phyloP scores from a whole-genome alignment of 1,140 invertebrate species.

The Heterodera schachtii region DNA sequence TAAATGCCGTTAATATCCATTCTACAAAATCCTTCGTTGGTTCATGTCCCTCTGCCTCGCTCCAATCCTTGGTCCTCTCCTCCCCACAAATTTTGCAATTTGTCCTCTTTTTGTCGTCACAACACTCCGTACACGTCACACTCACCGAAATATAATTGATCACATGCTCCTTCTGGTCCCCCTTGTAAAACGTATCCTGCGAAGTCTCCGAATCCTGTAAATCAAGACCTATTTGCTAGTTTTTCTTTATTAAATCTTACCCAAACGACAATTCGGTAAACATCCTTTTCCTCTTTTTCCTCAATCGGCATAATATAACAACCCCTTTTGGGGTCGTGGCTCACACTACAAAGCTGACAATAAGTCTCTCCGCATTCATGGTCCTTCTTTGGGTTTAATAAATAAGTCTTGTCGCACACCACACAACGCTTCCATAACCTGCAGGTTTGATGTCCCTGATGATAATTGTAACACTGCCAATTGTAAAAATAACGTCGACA shows the following conservation, averaged over 20 bases:
- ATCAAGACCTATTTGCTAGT: no score
- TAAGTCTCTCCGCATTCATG: background rate
- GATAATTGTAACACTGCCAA: background rate
- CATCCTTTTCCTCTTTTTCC: background rate
- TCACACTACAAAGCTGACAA: background rate
- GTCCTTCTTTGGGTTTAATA: background rate
- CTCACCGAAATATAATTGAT: background rate
- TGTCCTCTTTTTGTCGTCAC: background rate
- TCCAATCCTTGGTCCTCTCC: background rate
- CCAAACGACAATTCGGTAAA: background rate
- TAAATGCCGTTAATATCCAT: background rate
- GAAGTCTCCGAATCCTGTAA: slow-evolving; percentile 10
- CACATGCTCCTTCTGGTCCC: background rate
- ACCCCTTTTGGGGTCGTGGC: background rate
- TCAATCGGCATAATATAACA: background rate
- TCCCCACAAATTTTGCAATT: background rate
- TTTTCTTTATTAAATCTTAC: no score
- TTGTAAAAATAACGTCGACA: no score
- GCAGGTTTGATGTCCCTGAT: background rate
- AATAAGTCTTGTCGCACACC: background rate
- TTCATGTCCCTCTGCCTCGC: background rate
- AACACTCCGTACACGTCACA: background rate
- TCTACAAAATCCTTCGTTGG: background rate
- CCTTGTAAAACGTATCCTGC: background rate
- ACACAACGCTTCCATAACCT: background rate